Evolutionary conservation across 2,113 vertebrate genomes (phyloP), one percentile per base, ranked within the genome.

Genomic region (Sakesphorus luctuosus): DNA sequence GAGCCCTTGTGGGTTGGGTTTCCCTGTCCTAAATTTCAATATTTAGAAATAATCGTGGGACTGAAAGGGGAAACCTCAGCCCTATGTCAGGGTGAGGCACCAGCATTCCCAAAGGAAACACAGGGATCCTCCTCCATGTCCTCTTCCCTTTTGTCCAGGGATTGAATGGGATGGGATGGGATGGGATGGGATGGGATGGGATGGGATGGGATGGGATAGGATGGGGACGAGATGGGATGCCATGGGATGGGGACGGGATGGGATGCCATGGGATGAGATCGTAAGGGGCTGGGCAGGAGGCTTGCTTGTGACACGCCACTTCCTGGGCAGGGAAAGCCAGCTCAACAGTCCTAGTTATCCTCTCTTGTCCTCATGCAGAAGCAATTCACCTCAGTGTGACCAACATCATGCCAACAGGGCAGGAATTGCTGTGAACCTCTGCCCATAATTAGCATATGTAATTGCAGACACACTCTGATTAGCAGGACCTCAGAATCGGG

Each of bases 401-500:
- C 82, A 81, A 59, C 43, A 10, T 73, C 5, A 8, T 40, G 61
- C 74, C 1, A 6, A 38, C 59, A 89, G 72, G 79, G 52, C 68
- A 90, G 50, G 68, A 93, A 90, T 79, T 10, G 6, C 75, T 85
- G 74, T 72, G 49, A 95, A 68, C 91, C 35, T 88, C 68, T 93
- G 92, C 62, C 67, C 20, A 7, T 91, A 95, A 97, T 91, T 94
- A 97, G 72, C 72, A 82, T 58, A 58, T 58, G 52, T 89, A 91
- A 93, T 93, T 94, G 90, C 86, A 95, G 90, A 68, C 68, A 58
- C 50, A 94, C 77, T 96, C 80, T 94, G 92, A 92, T 96, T 91
- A 96, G 61, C 67, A 63, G 76, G 82, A 94, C 61, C 77, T 87
- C 80, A 38, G 56, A 35, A 38, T 61, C 2, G 4, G 71, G 61